Conservation (phyloP, 2,888 invertebrate species). For the Drosophila algonquin region DNA sequence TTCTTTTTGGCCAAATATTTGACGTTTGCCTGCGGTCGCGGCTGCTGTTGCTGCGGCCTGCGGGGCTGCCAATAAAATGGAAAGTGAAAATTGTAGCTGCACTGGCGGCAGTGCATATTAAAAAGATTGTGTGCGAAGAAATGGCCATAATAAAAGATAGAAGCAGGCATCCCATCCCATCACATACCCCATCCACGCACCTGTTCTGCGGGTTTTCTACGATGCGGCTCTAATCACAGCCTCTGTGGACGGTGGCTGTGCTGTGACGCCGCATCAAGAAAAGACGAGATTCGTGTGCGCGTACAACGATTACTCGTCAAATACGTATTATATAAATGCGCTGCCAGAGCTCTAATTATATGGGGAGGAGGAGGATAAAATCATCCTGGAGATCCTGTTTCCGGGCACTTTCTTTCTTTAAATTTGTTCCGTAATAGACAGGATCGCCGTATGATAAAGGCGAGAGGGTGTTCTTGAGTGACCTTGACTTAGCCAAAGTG, state of each 20-base stretch:
- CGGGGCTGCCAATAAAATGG: conserved; percentile 73
- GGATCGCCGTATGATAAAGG: too few relatives aligned
- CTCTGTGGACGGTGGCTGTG: neutral
- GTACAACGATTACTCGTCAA: conserved; percentile 1
- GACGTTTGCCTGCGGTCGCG: conserved; percentile 48
- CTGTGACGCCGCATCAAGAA: conserved; percentile 1
- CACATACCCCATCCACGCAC: conserved; percentile 46
- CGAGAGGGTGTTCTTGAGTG: too few relatives aligned
- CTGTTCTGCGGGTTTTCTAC: conserved; percentile 75
- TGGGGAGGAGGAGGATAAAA: conserved; percentile 25
- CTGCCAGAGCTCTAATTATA: conserved; percentile 61
- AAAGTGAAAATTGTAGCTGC: conserved; percentile 77
- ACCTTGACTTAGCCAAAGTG: too few relatives aligned
- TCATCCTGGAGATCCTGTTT: too few relatives aligned
- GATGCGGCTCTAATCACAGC: conserved; percentile 59
- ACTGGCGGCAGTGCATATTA: conserved; percentile 72
- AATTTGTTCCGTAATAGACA: too few relatives aligned
- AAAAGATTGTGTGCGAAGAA: conserved; percentile 54
- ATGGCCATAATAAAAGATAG: conserved; percentile 70
- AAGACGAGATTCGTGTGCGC: neutral
- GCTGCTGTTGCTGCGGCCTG: conserved; percentile 33
- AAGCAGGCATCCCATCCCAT: conserved; percentile 38
- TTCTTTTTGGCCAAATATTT: conserved; percentile 78
- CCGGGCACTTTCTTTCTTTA: too few relatives aligned
- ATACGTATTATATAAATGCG: conserved; percentile 72